phyloP scores from a whole-genome alignment of 2,797 vertebrate genomes.

The Schizopygopsis malacanthus region DNA sequence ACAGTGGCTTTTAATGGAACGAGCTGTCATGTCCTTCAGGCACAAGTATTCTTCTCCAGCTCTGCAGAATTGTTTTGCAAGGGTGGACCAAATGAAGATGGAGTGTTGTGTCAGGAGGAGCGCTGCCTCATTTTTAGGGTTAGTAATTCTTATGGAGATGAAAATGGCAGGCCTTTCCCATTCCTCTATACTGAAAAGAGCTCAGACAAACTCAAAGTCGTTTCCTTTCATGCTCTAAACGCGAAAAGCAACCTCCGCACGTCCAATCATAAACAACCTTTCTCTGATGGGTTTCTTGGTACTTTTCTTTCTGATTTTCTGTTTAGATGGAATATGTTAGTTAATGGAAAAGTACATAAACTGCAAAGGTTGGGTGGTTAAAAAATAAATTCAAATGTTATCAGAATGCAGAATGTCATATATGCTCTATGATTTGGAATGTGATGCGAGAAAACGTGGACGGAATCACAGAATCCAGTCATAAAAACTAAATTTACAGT shows the following conservation, averaged over 20 bases:
- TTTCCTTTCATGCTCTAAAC: constrained; percentile 33
- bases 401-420: not conserved
- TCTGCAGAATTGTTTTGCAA: constrained; percentile 39
- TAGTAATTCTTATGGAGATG: constrained; percentile 55
- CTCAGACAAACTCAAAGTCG: constrained; percentile 49
- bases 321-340: constrained; percentile 26
- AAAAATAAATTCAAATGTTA: not conserved
- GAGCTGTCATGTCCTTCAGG: constrained; percentile 40
- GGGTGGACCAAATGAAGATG: constrained; percentile 47
- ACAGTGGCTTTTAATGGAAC: constrained; percentile 16
- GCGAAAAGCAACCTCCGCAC: constrained; percentile 13
- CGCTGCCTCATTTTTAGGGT: constrained; percentile 49
- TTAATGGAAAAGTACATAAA: constrained; percentile 27
- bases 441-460: no score
- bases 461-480: not conserved
- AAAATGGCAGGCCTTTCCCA: constrained; percentile 39
- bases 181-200: constrained; percentile 33
- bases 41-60: constrained; percentile 43
- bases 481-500: not conserved
- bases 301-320: constrained; percentile 35
- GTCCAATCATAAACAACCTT: constrained; percentile 17
- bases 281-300: constrained; percentile 21
- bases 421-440: no score
- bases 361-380: not conserved
- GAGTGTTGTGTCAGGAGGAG: constrained; percentile 41